Percentiles rank a stretch among this genome's conserved stretches.
These are phyloP conservation scores for Apis mellifera DNA, from an alignment of 1,140 invertebrate species.

Conservation along the genomic window DNA sequence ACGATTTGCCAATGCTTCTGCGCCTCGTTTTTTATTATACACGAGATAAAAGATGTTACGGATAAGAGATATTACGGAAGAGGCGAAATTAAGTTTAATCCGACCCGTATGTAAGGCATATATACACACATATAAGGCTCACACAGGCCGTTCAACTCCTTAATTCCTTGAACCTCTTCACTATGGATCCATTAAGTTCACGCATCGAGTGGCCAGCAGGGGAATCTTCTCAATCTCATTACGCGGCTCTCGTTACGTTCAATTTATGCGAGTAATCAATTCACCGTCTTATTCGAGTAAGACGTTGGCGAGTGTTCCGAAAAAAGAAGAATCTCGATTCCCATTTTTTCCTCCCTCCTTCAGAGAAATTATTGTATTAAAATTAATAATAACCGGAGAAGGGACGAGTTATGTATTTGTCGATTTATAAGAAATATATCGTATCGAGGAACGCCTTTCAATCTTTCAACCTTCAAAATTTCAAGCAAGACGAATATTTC, in stretches of 20 bases:
- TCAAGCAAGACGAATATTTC: too few species aligned
- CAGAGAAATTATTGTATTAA: too few species aligned
- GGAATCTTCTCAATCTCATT: conserved; percentile 3
- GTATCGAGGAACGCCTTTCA: too few species aligned
- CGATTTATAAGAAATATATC: too few species aligned
- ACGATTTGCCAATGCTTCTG: not conserved
- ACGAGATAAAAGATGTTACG: not conserved
- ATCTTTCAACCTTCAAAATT: too few species aligned
- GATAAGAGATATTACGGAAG: conserved; percentile 10
- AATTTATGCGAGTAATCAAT: too few species aligned
- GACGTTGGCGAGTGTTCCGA: too few species aligned
- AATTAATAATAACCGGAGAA: too few species aligned
- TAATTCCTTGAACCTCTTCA: conserved; percentile 39
- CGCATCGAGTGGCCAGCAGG: conserved; percentile 7
- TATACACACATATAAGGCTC: not conserved
- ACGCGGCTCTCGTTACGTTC: not conserved
- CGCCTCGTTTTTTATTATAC: conserved; percentile 23
- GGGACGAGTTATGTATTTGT: too few species aligned
- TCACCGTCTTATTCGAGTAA: too few species aligned
- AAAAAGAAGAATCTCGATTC: too few species aligned
- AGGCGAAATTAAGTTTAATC: conserved; percentile 41
- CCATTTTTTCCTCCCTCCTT: too few species aligned
- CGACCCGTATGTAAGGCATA: conserved; percentile 30
- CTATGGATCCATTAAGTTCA: conserved; percentile 17
- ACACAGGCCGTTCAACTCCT: conserved; percentile 30